Percentiles rank a stretch among this genome's conserved stretches.
phyloP scores from a whole-genome alignment of 2,797 vertebrate genomes.

The Onychomys torridus region DNA sequence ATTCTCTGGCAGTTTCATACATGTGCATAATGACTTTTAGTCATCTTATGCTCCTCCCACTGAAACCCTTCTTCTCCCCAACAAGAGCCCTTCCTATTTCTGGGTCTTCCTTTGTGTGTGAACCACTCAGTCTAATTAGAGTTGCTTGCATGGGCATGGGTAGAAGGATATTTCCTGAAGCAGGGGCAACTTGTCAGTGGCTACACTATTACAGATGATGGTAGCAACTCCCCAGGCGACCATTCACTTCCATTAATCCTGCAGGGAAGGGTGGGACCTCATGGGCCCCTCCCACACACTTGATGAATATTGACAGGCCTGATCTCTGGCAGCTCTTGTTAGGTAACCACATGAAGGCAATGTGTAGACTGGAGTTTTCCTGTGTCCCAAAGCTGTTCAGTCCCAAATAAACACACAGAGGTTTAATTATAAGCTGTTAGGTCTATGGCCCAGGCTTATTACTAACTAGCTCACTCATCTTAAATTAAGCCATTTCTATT shows the following conservation, averaged over 20 bases:
- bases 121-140: background rate
- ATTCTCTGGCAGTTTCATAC: background rate
- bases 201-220: too few species aligned
- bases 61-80: background rate
- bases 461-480: too few species aligned
- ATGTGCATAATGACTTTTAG: background rate
- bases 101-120: background rate
- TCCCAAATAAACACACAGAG: too few species aligned
- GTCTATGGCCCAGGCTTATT: too few species aligned
- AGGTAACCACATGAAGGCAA: background rate
- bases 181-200: background rate
- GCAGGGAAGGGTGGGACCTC: background rate
- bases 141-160: background rate
- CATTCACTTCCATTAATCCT: background rate
- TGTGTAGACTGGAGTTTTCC: too few species aligned
- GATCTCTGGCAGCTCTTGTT: too few species aligned
- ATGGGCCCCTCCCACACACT: background rate
- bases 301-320: background rate
- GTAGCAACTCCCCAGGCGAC: background rate
- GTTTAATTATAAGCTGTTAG: too few species aligned
- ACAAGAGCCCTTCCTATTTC: background rate
- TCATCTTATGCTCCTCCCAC: background rate
- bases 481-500: too few species aligned
- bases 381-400: too few species aligned
- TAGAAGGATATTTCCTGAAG: background rate